Conservation (phyloP, 2,797 vertebrate species). For the Saxicola maurus region DNA sequence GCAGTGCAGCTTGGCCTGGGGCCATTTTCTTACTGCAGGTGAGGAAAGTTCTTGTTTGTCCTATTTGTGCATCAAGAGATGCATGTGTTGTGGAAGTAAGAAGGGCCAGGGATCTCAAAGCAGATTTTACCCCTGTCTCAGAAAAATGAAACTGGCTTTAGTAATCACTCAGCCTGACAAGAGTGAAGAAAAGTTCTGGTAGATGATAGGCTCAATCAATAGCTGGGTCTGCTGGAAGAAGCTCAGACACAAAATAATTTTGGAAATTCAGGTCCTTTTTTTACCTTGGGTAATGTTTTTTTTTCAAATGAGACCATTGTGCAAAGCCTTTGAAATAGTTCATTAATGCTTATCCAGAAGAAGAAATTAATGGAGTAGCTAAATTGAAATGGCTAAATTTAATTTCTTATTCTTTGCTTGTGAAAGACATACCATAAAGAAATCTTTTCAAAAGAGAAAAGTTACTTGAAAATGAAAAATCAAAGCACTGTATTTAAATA, state of each 20-base stretch:
- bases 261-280: neutral
- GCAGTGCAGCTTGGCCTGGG: constrained; percentile 79
- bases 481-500: neutral
- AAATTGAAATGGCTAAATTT: neutral
- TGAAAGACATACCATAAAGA: neutral
- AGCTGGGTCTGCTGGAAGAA: neutral
- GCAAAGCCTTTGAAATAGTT: neutral
- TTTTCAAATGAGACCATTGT: neutral
- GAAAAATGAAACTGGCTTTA: neutral
- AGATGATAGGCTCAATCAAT: neutral
- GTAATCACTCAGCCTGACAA: neutral
- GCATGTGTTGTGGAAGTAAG: neutral
- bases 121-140: neutral
- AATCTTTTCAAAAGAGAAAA: neutral
- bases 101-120: neutral
- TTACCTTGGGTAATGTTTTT: neutral
- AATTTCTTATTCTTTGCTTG: neutral
- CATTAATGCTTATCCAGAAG: neutral
- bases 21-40: constrained; percentile 91
- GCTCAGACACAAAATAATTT: neutral
- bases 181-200: neutral
- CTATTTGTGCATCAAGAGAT: neutral
- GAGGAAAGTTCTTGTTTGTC: neutral
- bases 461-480: neutral
- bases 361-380: neutral